Evolutionary conservation across 2,797 vertebrate genomes (phyloP).

Genomic region (Siniperca undulata): DNA sequence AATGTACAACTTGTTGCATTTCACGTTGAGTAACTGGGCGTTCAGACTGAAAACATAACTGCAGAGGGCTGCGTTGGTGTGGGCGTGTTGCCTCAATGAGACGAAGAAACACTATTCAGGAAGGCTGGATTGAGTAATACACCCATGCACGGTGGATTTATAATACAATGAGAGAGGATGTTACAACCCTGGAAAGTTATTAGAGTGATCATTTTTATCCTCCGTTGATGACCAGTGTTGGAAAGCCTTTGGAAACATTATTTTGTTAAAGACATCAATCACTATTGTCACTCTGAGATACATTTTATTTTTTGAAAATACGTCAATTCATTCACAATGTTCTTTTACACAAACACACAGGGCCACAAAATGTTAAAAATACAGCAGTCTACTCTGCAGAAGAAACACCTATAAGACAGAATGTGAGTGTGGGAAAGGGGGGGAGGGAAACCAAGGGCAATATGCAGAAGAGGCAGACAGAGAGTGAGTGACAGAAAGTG

Average conservation of each 20-base stretch:
- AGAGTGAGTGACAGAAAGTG: conserved; percentile 11
- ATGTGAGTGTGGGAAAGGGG: too few species aligned
- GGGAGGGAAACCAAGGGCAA: too few species aligned
- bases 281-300: background rate
- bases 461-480: too few species aligned
- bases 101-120: background rate
- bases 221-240: background rate
- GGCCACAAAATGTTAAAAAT: background rate
- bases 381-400: background rate
- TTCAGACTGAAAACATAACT: conserved; percentile 6
- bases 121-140: background rate
- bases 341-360: background rate
- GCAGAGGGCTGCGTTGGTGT: background rate
- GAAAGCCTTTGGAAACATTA: background rate
- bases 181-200: background rate
- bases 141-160: background rate
- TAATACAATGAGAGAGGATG: background rate
- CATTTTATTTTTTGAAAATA: background rate
- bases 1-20: conserved; percentile 10
- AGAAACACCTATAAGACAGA: background rate
- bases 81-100: background rate
- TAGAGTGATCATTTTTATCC: background rate
- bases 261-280: background rate
- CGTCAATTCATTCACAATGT: background rate
- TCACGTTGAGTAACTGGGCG: background rate